Percentiles rank a stretch among this genome's conserved stretches.
Conservation (phyloP, 1,140 invertebrate genomes). For the Eufriesea mexicana region DNA sequence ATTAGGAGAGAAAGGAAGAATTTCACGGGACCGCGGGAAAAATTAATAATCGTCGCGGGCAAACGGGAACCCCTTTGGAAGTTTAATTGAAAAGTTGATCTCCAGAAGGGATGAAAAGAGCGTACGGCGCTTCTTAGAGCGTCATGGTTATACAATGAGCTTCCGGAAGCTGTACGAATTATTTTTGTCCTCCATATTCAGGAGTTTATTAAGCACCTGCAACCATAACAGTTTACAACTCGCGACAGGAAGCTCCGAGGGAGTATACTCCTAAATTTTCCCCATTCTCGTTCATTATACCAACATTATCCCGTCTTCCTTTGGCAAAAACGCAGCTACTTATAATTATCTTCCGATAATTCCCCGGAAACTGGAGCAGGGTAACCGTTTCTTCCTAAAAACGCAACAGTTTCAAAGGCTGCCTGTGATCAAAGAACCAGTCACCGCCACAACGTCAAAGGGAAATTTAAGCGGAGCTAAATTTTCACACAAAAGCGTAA, state of each 20-base stretch:
- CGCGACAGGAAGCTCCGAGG: too few species aligned
- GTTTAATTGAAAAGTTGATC: conserved; percentile 28
- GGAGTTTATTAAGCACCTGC: too few species aligned
- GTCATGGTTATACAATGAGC: too few species aligned
- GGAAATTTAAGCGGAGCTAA: background rate
- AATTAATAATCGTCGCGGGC: background rate
- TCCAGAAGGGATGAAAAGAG: background rate
- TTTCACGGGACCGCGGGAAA: too few species aligned
- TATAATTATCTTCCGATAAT: background rate
- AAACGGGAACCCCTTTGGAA: conserved; percentile 4
- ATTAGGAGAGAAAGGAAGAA: too few species aligned
- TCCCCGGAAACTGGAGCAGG: background rate
- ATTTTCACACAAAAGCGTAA: background rate
- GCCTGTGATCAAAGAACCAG: background rate
- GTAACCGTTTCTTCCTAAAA: background rate
- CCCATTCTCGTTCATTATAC: too few species aligned
- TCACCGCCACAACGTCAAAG: background rate
- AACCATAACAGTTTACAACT: too few species aligned
- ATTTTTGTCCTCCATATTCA: too few species aligned
- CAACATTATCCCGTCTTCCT: too few species aligned
- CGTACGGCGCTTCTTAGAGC: too few species aligned
- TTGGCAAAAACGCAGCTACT: background rate
- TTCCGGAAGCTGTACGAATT: too few species aligned
- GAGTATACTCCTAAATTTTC: too few species aligned
- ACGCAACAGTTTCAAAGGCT: background rate